Percentiles rank a stretch among this genome's conserved stretches.
Conservation (phyloP, 2,113 vertebrate genomes). For the Guaruba guarouba region DNA sequence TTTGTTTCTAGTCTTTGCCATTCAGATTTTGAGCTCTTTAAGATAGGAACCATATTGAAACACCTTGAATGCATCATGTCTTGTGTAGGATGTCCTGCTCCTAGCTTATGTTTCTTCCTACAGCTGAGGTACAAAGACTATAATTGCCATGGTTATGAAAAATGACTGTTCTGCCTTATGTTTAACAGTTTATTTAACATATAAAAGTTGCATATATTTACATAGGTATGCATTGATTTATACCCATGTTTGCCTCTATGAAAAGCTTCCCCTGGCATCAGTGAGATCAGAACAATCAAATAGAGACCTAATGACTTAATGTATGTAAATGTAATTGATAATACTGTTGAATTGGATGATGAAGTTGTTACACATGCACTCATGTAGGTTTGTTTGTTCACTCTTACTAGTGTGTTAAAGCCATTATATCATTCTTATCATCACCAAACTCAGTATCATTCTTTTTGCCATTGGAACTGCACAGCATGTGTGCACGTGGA, state of each 20-base stretch:
- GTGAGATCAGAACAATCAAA: neutral
- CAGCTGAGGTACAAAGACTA: neutral
- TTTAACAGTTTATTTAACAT: neutral
- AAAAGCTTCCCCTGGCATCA: neutral
- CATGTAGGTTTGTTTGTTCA: neutral
- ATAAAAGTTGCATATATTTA: neutral
- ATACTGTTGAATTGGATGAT: neutral
- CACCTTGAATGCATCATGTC: neutral
- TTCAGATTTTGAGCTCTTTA: neutral
- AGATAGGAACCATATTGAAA: neutral
- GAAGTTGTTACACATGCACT: neutral
- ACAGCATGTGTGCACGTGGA: neutral
- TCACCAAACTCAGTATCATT: neutral
- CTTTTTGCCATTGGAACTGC: neutral
- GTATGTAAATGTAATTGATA: neutral
- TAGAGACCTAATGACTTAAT: neutral
- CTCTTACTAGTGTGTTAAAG: neutral
- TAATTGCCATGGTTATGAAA: neutral
- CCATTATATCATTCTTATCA: neutral
- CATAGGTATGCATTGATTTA: neutral
- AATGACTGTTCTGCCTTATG: neutral
- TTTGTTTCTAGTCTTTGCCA: neutral
- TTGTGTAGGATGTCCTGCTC: neutral
- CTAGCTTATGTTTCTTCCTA: neutral
- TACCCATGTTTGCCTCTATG: neutral